Conservation (phyloP, 2,797 vertebrate species). For the Squalus acanthias region DNA sequence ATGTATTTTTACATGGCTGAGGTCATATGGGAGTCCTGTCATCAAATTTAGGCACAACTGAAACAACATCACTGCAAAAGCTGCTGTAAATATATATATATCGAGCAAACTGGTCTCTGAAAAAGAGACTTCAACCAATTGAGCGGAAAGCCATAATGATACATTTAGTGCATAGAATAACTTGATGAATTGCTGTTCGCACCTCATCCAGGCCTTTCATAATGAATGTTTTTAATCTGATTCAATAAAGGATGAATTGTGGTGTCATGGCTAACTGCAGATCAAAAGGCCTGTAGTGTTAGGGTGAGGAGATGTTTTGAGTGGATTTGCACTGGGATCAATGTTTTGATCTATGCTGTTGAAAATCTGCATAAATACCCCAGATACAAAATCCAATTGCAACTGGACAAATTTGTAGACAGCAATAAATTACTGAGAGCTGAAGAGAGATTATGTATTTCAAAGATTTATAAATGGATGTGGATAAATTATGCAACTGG, state of each 20-base stretch:
- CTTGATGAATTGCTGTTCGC: neutral
- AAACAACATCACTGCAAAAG: neutral
- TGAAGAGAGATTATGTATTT: neutral
- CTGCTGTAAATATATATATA: neutral
- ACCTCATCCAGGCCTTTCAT: neutral
- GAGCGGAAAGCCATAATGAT: neutral
- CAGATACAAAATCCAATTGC: neutral
- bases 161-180: neutral
- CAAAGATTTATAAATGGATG: neutral
- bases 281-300: neutral
- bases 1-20: neutral
- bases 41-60: neutral
- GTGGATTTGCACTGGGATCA: neutral
- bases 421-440: neutral
- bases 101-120: neutral
- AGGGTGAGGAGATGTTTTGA: neutral
- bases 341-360: neutral
- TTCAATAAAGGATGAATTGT: neutral
- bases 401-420: neutral
- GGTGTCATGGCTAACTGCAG: neutral
- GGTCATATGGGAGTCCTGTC: neutral
- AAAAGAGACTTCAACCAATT: neutral
- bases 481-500: slow-evolving; percentile 11
- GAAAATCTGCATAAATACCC: neutral
- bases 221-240: neutral